A percentile compares a stretch with the other conserved stretches of the same genome.
These are phyloP conservation scores for Tokudaia tokunoshimensis DNA, from an alignment of 2,797 vertebrate species.

Conservation along the genomic window DNA sequence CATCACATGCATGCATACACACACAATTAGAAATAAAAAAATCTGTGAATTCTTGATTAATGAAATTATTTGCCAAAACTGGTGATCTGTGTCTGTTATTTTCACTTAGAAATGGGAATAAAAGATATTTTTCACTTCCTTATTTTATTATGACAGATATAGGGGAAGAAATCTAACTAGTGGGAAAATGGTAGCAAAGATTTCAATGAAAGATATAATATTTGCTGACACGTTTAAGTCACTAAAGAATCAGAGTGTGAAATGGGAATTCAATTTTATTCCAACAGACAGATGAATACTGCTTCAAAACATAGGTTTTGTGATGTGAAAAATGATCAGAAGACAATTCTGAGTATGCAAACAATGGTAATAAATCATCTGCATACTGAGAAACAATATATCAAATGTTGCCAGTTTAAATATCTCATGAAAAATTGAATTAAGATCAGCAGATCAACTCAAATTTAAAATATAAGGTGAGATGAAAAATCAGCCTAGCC, in stretches of 20 bases:
- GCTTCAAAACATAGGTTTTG: conserved; percentile 61
- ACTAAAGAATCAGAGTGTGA: neutral
- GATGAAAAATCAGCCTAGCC: neutral
- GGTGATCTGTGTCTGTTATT: neutral
- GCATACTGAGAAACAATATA: conserved; percentile 55
- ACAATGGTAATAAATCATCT: conserved; percentile 68
- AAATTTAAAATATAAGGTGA: conserved; percentile 46
- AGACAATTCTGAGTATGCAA: conserved; percentile 56
- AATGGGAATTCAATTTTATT: conserved; percentile 57
- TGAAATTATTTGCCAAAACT: neutral
- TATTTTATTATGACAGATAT: neutral
- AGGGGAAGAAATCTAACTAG: neutral
- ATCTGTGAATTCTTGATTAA: neutral
- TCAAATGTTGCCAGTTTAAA: conserved; percentile 44
- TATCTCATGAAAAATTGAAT: conserved; percentile 49
- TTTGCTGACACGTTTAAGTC: conserved; percentile 61
- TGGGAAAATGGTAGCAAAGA: conserved; percentile 33
- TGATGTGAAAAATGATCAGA: conserved; percentile 65
- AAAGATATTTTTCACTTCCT: neutral
- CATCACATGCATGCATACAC: neutral
- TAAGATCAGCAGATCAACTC: neutral
- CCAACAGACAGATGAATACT: conserved; percentile 58
- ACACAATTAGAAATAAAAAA: neutral
- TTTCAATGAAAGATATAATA: conserved; percentile 29
- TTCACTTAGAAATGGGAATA: neutral